phyloP scores from a whole-genome alignment of 2,888 invertebrate species.

The Netelia virgata region DNA sequence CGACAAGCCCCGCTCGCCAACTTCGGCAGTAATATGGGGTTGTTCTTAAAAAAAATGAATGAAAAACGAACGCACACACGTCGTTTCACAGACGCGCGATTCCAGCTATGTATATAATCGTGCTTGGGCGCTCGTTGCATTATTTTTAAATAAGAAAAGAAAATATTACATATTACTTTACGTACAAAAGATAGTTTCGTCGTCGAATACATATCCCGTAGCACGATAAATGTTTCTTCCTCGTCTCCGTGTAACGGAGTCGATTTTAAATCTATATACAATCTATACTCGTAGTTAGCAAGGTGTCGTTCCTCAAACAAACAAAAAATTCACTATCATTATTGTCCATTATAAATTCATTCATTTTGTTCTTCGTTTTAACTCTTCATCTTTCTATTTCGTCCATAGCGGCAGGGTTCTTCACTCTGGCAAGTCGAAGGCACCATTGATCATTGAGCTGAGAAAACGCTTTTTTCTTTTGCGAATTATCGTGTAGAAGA shows the following conservation, averaged over 20 bases:
- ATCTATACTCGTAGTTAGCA: constrained; percentile 79
- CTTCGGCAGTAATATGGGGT: background rate
- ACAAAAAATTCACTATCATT: constrained; percentile 68
- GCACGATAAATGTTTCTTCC: constrained; percentile 68
- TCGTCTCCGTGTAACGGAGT: constrained; percentile 43
- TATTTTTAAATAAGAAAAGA: constrained; percentile 74
- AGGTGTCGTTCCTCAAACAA: constrained; percentile 77
- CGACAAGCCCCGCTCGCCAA: background rate
- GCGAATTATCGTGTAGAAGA: constrained; percentile 55
- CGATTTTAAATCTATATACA: constrained; percentile 79
- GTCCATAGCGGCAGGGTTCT: constrained; percentile 70
- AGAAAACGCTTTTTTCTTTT: constrained; percentile 47
- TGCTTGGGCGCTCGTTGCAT: constrained; percentile 55
- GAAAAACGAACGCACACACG: constrained; percentile 13
- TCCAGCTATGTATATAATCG: constrained; percentile 68
- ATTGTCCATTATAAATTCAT: constrained; percentile 74
- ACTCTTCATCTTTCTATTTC: constrained; percentile 26
- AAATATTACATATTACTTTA: constrained; percentile 73
- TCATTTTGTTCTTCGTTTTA: constrained; percentile 23
- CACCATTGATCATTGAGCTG: constrained; percentile 82
- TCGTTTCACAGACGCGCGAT: constrained; percentile 61
- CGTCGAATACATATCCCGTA: constrained; percentile 74
- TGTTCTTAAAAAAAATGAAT: background rate
- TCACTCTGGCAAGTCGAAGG: constrained; percentile 83
- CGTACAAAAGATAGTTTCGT: constrained; percentile 74